Evolutionary conservation across 2,113 vertebrate species (phyloP).

Genomic region (Sorex fumeus): DNA sequence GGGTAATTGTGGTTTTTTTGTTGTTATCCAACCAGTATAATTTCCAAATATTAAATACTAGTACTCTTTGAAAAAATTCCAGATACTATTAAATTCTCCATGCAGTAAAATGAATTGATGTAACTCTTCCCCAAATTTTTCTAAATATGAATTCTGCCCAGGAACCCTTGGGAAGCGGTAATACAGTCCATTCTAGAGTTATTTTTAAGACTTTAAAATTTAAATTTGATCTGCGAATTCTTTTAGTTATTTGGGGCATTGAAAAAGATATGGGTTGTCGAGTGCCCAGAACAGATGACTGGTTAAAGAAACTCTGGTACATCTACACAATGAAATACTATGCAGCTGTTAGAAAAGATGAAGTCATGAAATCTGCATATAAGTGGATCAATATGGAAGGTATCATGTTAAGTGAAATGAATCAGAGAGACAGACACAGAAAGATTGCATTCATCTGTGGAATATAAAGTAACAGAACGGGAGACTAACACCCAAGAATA

Average conservation of each 20-base stretch:
- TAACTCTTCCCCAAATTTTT: conserved; percentile 36
- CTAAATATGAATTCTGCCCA: conserved; percentile 54
- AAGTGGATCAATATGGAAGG: too few species aligned
- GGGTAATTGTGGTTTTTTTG: conserved; percentile 44
- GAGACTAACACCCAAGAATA: too few species aligned
- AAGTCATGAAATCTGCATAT: too few species aligned
- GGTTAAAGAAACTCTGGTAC: too few species aligned
- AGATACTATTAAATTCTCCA: conserved; percentile 43
- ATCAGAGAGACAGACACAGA: too few species aligned
- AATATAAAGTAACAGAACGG: too few species aligned
- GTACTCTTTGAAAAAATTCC: conserved; percentile 65
- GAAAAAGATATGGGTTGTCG: conserved; percentile 70
- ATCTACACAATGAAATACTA: too few species aligned
- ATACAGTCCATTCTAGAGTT: conserved; percentile 42
- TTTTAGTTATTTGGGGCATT: conserved; percentile 43
- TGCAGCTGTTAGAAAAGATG: too few species aligned
- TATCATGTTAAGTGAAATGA: too few species aligned
- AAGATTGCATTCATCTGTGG: too few species aligned
- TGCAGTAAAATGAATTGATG: conserved; percentile 41
- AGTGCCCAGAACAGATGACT: too few species aligned
- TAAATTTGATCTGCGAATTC: conserved; percentile 57
- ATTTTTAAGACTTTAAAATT: conserved; percentile 64
- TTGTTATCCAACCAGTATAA: conserved; percentile 51
- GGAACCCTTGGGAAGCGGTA: conserved; percentile 27
- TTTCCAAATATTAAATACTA: conserved; percentile 57